A percentile compares a stretch with the other conserved stretches of the same genome.
These are phyloP conservation scores for Turritopsis rubra DNA, from an alignment of 30 jellyfish, hydroid and myxozoan species.

Conservation along the genomic window DNA sequence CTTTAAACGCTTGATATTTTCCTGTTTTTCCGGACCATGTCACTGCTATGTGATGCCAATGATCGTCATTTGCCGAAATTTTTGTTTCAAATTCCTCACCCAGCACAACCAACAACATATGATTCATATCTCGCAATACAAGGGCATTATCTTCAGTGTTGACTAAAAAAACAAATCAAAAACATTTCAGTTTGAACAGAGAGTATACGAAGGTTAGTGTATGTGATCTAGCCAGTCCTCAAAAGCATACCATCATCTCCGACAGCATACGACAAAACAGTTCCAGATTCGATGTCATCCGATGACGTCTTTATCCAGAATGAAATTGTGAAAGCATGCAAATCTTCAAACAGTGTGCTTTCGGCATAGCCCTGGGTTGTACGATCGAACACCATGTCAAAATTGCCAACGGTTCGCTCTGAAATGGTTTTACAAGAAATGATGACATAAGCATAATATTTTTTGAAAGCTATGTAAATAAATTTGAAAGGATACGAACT, in stretches of 20 bases:
- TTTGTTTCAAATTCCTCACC: conserved; percentile 72
- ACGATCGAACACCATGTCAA: conserved; percentile 86
- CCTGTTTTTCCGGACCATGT: conserved; percentile 84
- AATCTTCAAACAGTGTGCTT: conserved; percentile 33
- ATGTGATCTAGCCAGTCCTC: neutral
- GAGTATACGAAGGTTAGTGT: neutral
- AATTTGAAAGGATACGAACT: conserved; percentile 20
- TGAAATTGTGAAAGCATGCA: conserved; percentile 64
- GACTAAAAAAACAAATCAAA: neutral
- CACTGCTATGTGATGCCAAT: conserved; percentile 99
- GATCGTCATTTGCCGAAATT: conserved; percentile 83
- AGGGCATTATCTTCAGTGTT: conserved; percentile 63
- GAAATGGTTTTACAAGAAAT: neutral
- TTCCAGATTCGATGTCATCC: conserved; percentile 88
- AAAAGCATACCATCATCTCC: conserved; percentile 64
- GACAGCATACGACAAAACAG: conserved; percentile 87
- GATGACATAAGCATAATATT: too few relatives aligned
- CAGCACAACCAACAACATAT: conserved; percentile 61
- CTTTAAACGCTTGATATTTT: conserved; percentile 59
- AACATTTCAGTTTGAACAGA: neutral
- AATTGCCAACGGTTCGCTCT: conserved; percentile 57
- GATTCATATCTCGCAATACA: conserved; percentile 76
- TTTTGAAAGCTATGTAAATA: neutral
- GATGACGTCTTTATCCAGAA: conserved; percentile 85
- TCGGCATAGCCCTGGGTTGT: conserved; percentile 80